Evolutionary conservation across 1,140 invertebrate species (phyloP), one percentile per base, ranked within the genome.

Genomic region (Orussus abietinus): DNA sequence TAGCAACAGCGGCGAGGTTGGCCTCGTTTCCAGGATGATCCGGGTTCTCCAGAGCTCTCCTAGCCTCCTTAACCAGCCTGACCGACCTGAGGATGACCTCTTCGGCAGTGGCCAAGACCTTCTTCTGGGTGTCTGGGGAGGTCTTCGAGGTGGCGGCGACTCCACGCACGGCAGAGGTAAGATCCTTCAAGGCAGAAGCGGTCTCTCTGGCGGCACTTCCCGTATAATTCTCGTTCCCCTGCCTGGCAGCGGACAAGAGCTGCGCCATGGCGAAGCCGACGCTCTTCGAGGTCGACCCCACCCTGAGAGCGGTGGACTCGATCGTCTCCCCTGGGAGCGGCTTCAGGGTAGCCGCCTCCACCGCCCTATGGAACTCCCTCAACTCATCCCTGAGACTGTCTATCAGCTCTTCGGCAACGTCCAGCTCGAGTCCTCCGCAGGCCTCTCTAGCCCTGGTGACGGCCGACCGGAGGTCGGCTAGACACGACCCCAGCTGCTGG

Each of bases 311-410:
- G 1, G 85, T 84, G 36, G 79, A 80, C 64, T 95, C 91, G 17
- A 80, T 75, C 4, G 85, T 90, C 68, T 96, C 91, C 26, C 87
- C 90, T 1, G 93, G 92, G 22, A 96, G 64, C 1, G 92, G 90
- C 48, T 80, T 75, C 11, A 97, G 69, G 25, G 81, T 77, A 2
- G 83, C 81, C 1, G 77, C 76, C 4, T 83, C 69, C 0, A 88
- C 85, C 0, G 88, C 85, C 45, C 80, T 77, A 42, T 85, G 81
- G 42, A 92, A 85, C 51, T 91, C 89, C 7, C 84, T 75, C 0
- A 98, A 68, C 57, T 97, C 92, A 26, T 80, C 80, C 59, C 90
- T 84, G 17, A 97, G 74, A 31, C 81, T 82, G 3, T 80, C 75
- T 18, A 97, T 86, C 12, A 91, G 75, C 47, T 93, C 87, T 12